Conservation (phyloP, 2,113 vertebrate genomes). For the Cyanoderma ruficeps region DNA sequence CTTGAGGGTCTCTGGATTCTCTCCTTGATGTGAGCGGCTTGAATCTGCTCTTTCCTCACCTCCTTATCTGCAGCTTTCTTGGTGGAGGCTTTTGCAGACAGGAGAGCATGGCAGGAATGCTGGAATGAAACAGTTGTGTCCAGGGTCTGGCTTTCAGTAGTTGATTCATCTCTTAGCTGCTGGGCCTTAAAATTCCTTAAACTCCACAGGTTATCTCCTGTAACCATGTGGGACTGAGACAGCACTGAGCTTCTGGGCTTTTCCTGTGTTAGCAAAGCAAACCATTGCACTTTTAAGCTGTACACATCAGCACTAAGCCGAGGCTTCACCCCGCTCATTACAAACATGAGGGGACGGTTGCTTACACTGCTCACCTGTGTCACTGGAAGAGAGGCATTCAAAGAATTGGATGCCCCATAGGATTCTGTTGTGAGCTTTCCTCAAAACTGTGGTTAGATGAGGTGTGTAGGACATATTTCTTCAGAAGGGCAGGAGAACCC, state of each 20-base stretch:
- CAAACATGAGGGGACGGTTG: neutral
- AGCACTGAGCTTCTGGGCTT: neutral
- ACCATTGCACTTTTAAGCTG: neutral
- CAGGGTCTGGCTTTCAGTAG: neutral
- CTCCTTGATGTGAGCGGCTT: neutral
- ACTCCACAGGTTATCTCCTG: neutral
- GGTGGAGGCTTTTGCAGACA: neutral
- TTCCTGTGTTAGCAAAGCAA: neutral
- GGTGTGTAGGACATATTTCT: neutral
- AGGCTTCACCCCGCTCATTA: neutral
- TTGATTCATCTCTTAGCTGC: neutral
- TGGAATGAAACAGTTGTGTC: neutral
- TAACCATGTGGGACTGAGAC: neutral
- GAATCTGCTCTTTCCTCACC: neutral
- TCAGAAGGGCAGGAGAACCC: neutral
- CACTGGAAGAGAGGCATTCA: neutral
- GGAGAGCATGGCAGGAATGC: neutral
- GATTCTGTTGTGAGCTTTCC: neutral
- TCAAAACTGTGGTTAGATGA: neutral
- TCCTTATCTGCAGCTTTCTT: neutral
- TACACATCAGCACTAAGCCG: accelerated
- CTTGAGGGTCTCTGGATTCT: neutral
- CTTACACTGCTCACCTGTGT: neutral
- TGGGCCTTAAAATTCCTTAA: neutral
- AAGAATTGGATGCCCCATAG: neutral